Evolutionary conservation across 2,797 vertebrate species (phyloP).

Genomic region (Syngnathus rostellatus): DNA sequence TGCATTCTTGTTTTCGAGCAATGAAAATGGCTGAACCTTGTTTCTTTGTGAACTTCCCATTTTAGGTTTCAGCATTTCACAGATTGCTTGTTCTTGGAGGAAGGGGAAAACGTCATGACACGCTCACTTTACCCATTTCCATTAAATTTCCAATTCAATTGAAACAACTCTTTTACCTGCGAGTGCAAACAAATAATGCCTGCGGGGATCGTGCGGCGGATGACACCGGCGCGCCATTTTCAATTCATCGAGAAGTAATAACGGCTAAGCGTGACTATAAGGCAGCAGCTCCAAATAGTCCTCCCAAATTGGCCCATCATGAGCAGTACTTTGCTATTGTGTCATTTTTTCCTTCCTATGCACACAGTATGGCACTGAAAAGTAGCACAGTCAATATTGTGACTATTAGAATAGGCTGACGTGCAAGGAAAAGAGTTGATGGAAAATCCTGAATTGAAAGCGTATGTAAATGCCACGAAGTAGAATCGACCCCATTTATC

Average conservation of each 20-base stretch:
- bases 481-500: no score
- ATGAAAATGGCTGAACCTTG: background rate
- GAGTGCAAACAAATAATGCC: background rate
- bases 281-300: background rate
- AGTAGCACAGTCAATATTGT: background rate
- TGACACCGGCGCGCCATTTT: background rate
- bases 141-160: background rate
- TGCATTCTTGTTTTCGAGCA: conserved; percentile 2
- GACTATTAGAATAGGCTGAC: background rate
- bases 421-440: no score
- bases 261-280: background rate
- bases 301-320: background rate
- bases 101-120: background rate
- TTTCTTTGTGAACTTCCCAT: background rate
- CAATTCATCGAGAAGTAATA: background rate
- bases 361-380: background rate
- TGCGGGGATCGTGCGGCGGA: background rate
- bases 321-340: background rate
- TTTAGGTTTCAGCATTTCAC: background rate
- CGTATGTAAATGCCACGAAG: no score
- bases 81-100: background rate
- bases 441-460: no score
- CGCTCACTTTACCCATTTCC: background rate
- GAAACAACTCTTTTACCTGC: background rate
- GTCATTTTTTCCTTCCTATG: background rate